Conservation (phyloP, 2,113 vertebrate species). For the Furnarius figulus region DNA sequence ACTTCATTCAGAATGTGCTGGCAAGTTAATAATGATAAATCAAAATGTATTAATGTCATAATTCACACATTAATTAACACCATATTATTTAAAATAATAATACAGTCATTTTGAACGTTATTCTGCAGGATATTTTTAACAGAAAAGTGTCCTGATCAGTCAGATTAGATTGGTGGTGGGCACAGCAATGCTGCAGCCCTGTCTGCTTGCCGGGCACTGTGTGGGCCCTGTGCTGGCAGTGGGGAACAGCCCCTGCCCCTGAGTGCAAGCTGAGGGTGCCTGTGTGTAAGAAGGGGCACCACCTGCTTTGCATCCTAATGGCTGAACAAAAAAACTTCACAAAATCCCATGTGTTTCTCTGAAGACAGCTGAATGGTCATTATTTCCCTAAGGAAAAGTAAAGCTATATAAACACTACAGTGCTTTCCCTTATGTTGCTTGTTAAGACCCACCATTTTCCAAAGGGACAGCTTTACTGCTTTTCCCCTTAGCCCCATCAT, state of each 20-base stretch:
- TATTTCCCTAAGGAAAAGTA: background rate
- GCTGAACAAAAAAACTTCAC: background rate
- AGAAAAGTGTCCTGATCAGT: background rate
- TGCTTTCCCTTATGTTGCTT: background rate
- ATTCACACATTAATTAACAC: background rate
- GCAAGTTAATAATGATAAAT: background rate
- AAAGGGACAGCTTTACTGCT: background rate
- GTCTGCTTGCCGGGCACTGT: accelerated
- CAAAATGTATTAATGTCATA: background rate
- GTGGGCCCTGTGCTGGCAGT: background rate
- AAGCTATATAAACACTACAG: background rate
- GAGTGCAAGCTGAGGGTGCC: background rate
- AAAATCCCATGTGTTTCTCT: accelerated
- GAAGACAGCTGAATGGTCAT: background rate
- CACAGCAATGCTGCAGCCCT: background rate
- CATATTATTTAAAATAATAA: background rate
- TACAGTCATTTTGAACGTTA: background rate
- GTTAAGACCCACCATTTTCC: background rate
- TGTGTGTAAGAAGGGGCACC: accelerated
- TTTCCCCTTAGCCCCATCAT: background rate
- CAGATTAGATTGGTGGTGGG: background rate
- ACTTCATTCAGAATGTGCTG: background rate
- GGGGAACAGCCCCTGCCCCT: background rate
- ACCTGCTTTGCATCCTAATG: accelerated
- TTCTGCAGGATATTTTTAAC: background rate